Evolutionary conservation across 2,888 invertebrate genomes (phyloP), one percentile per base, ranked within the genome.

Genomic region (Drosophila rellima): DNA sequence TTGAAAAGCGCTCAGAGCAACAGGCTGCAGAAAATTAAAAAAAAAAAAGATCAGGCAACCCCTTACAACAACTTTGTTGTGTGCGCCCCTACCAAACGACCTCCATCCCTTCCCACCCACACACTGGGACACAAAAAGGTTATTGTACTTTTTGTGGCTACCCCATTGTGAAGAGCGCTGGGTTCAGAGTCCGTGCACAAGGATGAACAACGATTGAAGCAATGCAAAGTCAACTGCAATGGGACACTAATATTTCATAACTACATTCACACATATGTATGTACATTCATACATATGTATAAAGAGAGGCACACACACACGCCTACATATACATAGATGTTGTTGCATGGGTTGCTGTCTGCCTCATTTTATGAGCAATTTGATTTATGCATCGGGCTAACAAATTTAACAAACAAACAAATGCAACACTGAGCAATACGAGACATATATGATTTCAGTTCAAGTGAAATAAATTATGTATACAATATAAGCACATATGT

Each of bases 111-210:
- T n/a, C 20, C 23, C 6, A 40, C 26, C 18, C 26, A 11, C 54
- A n/a, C 17, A 18, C 29, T 20, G 50, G 50, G 45, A 45, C 62
- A 47, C 48, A 52, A 67, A 72, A 61, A 72, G 75, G 75, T 75
- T 77, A 77, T 75, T 77, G 75, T 77, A 77, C 75, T 71, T 62
- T 63, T 75, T 52, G 62, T 60, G 55, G 60, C 63, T 60, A 48
- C 57, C 54, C 33, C 50, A 47, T 51, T 70, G 51, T 69, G 63
- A 15, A 29, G 37, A 17, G 54, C 45, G 17, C n/a, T 37, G 62
- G 51, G 61, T 76, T 64, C 63, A 63, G 35, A 76, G 62, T 63
- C 66, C 63, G 52, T 48, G 60, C 60, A 44, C 56, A 72, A 77
- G 77, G 82, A 81, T 70, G 60, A 56, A 60, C 52, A 63, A 48